phyloP scores from a whole-genome alignment of 2,113 vertebrate species.

The Boulengeromyrus knoepffleri region DNA sequence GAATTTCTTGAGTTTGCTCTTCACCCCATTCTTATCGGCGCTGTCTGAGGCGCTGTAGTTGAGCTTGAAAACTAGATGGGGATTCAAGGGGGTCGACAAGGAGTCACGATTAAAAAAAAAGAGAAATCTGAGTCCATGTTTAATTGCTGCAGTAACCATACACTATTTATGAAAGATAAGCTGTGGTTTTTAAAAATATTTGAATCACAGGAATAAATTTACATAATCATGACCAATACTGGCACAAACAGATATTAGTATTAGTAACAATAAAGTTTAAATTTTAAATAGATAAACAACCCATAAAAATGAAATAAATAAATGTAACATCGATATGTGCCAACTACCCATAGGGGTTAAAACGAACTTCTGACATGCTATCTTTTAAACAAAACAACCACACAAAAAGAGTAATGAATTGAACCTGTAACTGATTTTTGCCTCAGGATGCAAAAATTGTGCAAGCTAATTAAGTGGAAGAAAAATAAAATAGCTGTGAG shows the following conservation, averaged over 20 bases:
- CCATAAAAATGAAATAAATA: background rate
- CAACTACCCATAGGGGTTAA: conserved; percentile 2
- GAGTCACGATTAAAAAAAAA: background rate
- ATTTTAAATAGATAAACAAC: background rate
- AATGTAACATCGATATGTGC: background rate
- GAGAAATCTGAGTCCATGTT: background rate
- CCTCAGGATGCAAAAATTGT: conserved; percentile 27
- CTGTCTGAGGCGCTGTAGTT: conserved; percentile 78
- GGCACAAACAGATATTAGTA: background rate
- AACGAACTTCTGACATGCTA: conserved; percentile 17
- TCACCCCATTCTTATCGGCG: conserved; percentile 73
- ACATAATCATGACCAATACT: conserved; percentile 1
- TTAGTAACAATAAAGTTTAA: background rate
- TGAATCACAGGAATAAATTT: background rate
- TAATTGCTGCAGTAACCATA: background rate
- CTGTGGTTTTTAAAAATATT: background rate
- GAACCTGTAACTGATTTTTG: conserved; percentile 15
- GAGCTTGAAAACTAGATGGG: conserved; percentile 68
- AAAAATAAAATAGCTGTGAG: background rate
- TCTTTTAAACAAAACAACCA: conserved; percentile 11
- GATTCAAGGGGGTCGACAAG: background rate
- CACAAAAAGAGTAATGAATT: conserved; percentile 18
- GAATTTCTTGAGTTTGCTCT: conserved; percentile 83
- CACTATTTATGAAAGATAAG: background rate
- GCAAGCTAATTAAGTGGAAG: conserved; percentile 9